Conservation (phyloP, 2,113 vertebrate genomes). For the Grallaria varia region DNA sequence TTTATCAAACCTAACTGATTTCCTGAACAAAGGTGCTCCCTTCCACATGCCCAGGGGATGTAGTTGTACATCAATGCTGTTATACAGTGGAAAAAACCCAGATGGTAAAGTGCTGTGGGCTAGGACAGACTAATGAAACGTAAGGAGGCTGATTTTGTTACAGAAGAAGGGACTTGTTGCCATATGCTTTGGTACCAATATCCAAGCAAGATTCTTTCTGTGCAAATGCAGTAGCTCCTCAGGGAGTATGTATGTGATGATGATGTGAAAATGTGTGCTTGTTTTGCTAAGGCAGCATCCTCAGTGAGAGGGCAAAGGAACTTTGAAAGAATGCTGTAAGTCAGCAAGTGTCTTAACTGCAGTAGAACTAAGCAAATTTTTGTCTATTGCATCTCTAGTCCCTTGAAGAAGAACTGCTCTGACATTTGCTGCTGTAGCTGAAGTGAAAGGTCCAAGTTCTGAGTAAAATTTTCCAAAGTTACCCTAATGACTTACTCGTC, state of each 20-base stretch:
- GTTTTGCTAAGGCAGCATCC: not conserved
- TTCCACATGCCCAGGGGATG: not conserved
- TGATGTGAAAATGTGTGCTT: not conserved
- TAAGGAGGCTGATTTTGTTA: not conserved
- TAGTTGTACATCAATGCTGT: not conserved
- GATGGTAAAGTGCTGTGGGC: not conserved
- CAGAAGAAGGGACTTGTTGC: not conserved
- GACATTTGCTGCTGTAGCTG: not conserved
- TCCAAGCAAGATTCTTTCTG: not conserved
- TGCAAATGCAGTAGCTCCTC: not conserved
- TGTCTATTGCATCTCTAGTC: not conserved
- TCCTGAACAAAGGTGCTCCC: not conserved
- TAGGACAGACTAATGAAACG: not conserved
- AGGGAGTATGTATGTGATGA: not conserved
- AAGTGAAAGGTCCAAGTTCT: not conserved
- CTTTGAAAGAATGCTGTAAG: not conserved
- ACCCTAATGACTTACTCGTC: not conserved
- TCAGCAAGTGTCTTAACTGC: not conserved
- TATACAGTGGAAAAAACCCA: not conserved
- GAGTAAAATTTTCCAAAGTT: not conserved
- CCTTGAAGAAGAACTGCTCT: not conserved
- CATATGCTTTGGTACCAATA: not conserved
- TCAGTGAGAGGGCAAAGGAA: not conserved
- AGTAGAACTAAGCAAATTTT: not conserved
- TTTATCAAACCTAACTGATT: not conserved